phyloP scores from a whole-genome alignment of 1,140 invertebrate genomes.

The Limonius californicus region DNA sequence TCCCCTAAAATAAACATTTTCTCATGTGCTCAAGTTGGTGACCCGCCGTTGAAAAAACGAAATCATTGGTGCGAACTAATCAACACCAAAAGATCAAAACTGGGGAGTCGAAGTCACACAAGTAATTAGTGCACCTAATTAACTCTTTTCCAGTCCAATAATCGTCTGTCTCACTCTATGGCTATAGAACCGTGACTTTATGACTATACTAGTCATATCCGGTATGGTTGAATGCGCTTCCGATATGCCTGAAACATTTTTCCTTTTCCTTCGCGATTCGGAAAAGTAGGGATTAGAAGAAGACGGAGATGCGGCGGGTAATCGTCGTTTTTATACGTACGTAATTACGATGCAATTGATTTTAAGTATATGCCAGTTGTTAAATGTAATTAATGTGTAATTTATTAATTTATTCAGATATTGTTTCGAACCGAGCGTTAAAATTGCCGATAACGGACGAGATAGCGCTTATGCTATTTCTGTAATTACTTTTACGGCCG shows the following conservation, averaged over 20 bases:
- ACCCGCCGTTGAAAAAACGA: neutral
- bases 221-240: slow-evolving; percentile 13
- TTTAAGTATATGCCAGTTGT: slow-evolving; percentile 38
- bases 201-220: slow-evolving; percentile 17
- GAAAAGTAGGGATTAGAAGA: neutral
- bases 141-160: slow-evolving; percentile 15
- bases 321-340: slow-evolving; percentile 12
- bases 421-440: slow-evolving; percentile 43
- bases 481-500: slow-evolving; percentile 34
- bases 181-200: slow-evolving; percentile 16
- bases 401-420: slow-evolving; percentile 46
- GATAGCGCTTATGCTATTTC: slow-evolving; percentile 38
- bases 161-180: slow-evolving; percentile 15
- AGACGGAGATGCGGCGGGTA: neutral
- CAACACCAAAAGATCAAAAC: slow-evolving; percentile 9
- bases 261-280: neutral
- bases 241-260: slow-evolving; percentile 9
- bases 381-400: slow-evolving; percentile 42
- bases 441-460: slow-evolving; percentile 42
- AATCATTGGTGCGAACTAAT: neutral
- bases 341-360: slow-evolving; percentile 32
- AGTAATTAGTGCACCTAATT: slow-evolving; percentile 15
- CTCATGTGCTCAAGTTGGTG: too few relatives aligned
- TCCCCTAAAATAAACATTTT: too few relatives aligned
- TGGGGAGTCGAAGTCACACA: slow-evolving; percentile 8